phyloP scores from a whole-genome alignment of 2,113 vertebrate genomes.

The Uropsilus gracilis region DNA sequence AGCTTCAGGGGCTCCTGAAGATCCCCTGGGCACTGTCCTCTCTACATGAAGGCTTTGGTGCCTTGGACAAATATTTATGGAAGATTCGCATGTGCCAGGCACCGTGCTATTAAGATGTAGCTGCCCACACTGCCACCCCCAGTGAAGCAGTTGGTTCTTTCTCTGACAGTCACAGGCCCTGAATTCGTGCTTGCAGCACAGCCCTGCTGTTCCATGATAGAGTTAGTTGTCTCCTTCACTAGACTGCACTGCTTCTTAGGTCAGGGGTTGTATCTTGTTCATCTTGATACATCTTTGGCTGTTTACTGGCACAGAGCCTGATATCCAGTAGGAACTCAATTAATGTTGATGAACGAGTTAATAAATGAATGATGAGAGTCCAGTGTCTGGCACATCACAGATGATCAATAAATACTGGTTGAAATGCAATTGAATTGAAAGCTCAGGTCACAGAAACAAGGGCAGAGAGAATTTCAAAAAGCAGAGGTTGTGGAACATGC shows the following conservation, averaged over 20 bases:
- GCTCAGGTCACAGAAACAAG: conserved; percentile 38
- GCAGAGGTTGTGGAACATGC: neutral
- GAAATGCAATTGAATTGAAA: conserved; percentile 48
- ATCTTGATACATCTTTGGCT: neutral
- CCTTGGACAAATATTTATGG: neutral
- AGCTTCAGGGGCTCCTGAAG: neutral
- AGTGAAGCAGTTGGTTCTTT: conserved; percentile 3
- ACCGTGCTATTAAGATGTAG: neutral
- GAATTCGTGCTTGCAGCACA: neutral
- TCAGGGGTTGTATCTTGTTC: neutral
- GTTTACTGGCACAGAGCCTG: conserved; percentile 29
- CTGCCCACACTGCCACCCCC: neutral
- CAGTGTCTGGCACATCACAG: conserved; percentile 49
- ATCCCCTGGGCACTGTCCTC: neutral
- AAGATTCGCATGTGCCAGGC: neutral
- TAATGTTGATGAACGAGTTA: conserved; percentile 71
- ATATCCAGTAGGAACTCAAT: conserved; percentile 59
- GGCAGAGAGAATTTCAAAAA: conserved; percentile 19
- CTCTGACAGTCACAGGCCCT: neutral
- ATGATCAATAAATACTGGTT: conserved; percentile 61
- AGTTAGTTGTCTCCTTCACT: neutral
- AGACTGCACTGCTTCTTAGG: neutral
- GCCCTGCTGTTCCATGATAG: neutral
- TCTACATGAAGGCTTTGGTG: neutral
- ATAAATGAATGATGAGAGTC: conserved; percentile 60